Evolutionary conservation across 2,113 vertebrate species (phyloP).

Genomic region (Craseonycteris thonglongyai): DNA sequence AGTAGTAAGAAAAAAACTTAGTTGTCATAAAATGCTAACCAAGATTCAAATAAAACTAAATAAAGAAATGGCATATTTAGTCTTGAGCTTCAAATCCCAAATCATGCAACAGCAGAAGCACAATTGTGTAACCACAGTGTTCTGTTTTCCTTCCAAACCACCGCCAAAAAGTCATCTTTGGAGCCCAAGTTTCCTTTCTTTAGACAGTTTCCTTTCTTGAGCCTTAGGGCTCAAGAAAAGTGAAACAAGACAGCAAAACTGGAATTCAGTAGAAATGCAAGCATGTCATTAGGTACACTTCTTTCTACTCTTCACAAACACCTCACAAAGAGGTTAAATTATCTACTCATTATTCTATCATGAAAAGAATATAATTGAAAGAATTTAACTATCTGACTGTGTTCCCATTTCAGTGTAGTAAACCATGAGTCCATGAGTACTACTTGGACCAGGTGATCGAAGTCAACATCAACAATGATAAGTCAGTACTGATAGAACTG

Average conservation of each 20-base stretch:
- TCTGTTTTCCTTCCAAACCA: not conserved
- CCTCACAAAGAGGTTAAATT: not conserved
- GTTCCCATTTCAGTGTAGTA: not conserved
- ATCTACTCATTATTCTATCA: not conserved
- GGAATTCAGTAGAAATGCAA: not conserved
- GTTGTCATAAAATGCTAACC: not conserved
- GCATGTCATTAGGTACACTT: not conserved
- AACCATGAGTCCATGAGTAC: too few species aligned
- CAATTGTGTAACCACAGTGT: rapidly evolving
- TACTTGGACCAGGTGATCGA: not conserved
- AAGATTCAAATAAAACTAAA: not conserved
- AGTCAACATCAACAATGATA: not conserved
- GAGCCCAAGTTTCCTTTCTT: not conserved
- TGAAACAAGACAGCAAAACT: not conserved
- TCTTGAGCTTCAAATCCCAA: not conserved
- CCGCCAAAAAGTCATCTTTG: not conserved
- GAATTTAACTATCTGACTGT: not conserved
- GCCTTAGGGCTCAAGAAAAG: not conserved
- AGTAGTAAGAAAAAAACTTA: not conserved
- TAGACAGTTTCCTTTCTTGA: not conserved
- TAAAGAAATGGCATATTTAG: not conserved
- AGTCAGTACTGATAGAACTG: not conserved
- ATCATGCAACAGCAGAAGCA: not conserved
- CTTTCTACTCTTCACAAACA: not conserved
- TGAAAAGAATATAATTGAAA: not conserved